These are phyloP conservation scores for Dinomys branickii DNA, from an alignment of 2,113 vertebrate species.

Conservation along the genomic window DNA sequence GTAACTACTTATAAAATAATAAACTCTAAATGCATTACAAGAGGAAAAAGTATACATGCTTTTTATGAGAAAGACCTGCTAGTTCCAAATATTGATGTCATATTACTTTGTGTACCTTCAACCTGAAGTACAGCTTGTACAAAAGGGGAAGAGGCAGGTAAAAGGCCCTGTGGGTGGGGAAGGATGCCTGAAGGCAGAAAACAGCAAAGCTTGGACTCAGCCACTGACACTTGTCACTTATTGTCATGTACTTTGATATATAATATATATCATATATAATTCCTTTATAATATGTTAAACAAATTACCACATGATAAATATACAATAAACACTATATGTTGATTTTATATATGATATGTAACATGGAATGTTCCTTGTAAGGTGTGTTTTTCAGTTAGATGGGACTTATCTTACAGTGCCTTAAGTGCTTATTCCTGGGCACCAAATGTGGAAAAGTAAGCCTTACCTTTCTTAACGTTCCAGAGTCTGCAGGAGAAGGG, in stretches of 20 bases:
- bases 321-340: neutral
- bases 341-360: neutral
- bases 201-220: neutral
- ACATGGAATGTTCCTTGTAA: neutral
- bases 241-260: neutral
- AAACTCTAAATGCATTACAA: neutral
- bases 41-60: neutral
- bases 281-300: neutral
- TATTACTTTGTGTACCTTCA: neutral
- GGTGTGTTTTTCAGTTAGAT: constrained; percentile 9
- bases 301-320: neutral
- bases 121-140: neutral
- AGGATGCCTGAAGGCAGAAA: neutral
- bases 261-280: neutral
- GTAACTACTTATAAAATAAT: neutral
- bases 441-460: constrained; percentile 13
- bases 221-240: neutral
- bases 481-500: constrained; percentile 47
- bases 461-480: constrained; percentile 79
- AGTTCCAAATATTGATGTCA: constrained; percentile 2
- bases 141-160: neutral
- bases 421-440: neutral
- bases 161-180: neutral
- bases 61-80: neutral
- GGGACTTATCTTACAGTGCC: neutral